Conservation (phyloP, 2,888 invertebrate genomes). For the Drosophila borealis region DNA sequence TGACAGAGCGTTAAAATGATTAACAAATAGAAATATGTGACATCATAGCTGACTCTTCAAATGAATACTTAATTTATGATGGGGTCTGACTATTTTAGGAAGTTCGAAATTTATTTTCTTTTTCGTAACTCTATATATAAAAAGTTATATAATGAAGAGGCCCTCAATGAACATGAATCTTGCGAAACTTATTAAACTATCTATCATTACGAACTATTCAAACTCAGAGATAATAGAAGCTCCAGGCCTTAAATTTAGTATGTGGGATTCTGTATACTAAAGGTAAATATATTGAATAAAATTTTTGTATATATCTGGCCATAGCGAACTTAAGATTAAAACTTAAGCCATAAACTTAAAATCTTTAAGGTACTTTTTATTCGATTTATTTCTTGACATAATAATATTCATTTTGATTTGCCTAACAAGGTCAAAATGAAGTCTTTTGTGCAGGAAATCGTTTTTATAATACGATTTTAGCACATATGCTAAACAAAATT, state of each 20-base stretch:
- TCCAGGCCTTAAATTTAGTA: background rate
- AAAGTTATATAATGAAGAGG: too few species aligned
- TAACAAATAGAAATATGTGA: constrained; percentile 7
- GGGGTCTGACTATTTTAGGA: too few species aligned
- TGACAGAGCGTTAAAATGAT: constrained; percentile 1
- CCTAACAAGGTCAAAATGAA: constrained; percentile 41
- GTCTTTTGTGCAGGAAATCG: constrained; percentile 58
- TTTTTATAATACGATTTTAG: constrained; percentile 55
- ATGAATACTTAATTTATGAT: too few species aligned
- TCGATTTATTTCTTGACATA: constrained; percentile 38
- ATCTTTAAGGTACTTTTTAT: constrained; percentile 5
- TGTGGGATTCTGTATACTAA: too few species aligned
- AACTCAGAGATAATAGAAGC: background rate
- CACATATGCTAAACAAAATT: constrained; percentile 58
- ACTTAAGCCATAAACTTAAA: too few species aligned
- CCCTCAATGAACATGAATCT: too few species aligned
- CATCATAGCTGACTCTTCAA: background rate
- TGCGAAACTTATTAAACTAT: too few species aligned
- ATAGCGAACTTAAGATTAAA: too few species aligned
- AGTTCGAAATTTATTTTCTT: too few species aligned
- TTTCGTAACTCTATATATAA: too few species aligned
- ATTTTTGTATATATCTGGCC: too few species aligned
- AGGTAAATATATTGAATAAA: too few species aligned
- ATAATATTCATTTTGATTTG: constrained; percentile 45
- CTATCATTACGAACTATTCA: background rate